Evolutionary conservation across 2,888 invertebrate genomes (phyloP).

Genomic region (Plebejus anna): DNA sequence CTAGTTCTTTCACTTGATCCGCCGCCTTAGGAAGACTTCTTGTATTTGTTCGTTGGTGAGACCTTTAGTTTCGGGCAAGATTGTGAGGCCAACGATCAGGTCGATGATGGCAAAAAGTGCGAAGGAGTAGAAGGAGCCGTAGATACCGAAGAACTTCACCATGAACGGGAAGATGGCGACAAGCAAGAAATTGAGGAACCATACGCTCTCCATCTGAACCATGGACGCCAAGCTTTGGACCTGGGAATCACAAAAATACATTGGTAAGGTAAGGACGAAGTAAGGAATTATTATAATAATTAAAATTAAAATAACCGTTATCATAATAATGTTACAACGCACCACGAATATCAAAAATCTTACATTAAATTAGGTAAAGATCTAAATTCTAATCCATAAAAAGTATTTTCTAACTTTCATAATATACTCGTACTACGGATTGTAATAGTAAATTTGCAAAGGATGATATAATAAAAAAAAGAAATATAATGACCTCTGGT

Average conservation of each 20-base stretch:
- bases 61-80: conserved; percentile 74
- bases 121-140: conserved; percentile 64
- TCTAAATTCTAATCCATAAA: too few species aligned
- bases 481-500: conserved; percentile 43
- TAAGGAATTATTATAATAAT: too few species aligned
- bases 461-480: background rate
- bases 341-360: too few species aligned
- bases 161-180: conserved; percentile 63
- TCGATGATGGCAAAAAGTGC: conserved; percentile 50
- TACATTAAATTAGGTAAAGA: too few species aligned
- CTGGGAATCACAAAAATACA: conserved; percentile 43
- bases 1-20: conserved; percentile 33
- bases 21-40: conserved; percentile 41
- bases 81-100: conserved; percentile 49
- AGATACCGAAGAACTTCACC: conserved; percentile 50
- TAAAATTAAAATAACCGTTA: too few species aligned
- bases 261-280: background rate
- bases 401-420: too few species aligned
- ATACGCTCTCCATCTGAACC: conserved; percentile 63
- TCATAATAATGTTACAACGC: too few species aligned
- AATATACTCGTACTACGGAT: background rate
- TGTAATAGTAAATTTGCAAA: background rate
- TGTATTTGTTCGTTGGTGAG: conserved; percentile 63
- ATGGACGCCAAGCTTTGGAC: conserved; percentile 66
- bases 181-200: conserved; percentile 65